A percentile compares a stretch with the other conserved stretches of the same genome.
These are phyloP conservation scores for Denticeps clupeoides DNA, from an alignment of 2,797 vertebrate genomes.

Conservation along the genomic window DNA sequence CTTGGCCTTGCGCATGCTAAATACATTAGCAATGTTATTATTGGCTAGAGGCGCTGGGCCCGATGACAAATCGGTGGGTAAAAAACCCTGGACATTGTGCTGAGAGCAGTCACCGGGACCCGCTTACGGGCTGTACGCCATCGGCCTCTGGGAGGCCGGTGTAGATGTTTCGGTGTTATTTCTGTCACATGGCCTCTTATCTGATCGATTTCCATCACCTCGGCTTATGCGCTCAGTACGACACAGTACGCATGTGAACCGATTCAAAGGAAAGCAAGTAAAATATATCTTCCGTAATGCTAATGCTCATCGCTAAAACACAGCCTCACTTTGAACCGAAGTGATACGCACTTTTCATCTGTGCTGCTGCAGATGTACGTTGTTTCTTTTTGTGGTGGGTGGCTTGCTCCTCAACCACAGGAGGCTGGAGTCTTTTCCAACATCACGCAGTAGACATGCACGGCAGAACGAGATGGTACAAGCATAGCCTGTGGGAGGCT, in stretches of 20 bases:
- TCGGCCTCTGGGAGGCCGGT: constrained; percentile 12
- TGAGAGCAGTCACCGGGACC: constrained; percentile 17
- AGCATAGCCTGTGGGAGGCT: constrained; percentile 6
- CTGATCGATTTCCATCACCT: too few relatives aligned
- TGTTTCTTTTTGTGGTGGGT: constrained; percentile 7
- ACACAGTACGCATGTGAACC: too few relatives aligned
- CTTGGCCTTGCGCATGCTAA: constrained; percentile 29
- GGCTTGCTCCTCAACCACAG: constrained; percentile 8
- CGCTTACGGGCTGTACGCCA: constrained; percentile 13
- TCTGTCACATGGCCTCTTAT: constrained; percentile 9
- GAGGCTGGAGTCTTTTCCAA: constrained; percentile 5
- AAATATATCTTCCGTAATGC: too few relatives aligned
- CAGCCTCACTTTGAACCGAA: constrained; percentile 24
- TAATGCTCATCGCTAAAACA: too few relatives aligned
- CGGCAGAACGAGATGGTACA: constrained; percentile 5
- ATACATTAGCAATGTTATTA: constrained; percentile 42
- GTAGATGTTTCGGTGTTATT: constrained; percentile 7
- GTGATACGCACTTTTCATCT: constrained; percentile 38
- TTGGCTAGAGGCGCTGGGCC: constrained; percentile 33
- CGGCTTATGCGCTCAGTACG: too few relatives aligned
- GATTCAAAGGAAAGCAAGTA: too few relatives aligned
- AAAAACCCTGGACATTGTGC: constrained; percentile 40
- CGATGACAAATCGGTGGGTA: constrained; percentile 35
- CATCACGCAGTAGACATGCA: constrained; percentile 9
- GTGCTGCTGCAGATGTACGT: constrained; percentile 29